A percentile compares a stretch with the other conserved stretches of the same genome.
Conservation (phyloP, 2,797 vertebrate genomes). For the Melanotaenia trifasciata region DNA sequence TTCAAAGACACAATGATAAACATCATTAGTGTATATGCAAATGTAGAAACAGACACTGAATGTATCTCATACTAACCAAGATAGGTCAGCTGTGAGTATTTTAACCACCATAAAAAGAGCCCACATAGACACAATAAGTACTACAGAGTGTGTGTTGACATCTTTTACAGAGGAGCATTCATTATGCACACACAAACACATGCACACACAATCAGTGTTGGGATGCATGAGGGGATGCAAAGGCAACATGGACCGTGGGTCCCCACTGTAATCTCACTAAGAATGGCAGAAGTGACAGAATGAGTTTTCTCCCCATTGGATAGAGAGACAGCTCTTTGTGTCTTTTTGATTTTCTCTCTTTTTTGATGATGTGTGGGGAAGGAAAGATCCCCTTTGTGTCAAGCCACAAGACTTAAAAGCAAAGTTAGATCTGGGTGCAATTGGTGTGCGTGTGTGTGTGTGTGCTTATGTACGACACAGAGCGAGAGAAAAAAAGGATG, state of each 20-base stretch:
- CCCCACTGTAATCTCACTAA: constrained; percentile 78
- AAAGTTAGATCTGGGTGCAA: constrained; percentile 75
- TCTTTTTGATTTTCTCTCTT: constrained; percentile 79
- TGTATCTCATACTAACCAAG: constrained; percentile 7
- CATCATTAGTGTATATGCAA: constrained; percentile 17
- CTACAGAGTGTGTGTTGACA: constrained; percentile 17
- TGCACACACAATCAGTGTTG: constrained; percentile 29
- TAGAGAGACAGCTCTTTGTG: constrained; percentile 77
- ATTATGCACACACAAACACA: constrained; percentile 57
- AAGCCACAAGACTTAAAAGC: constrained; percentile 81
- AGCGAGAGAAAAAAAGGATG: constrained; percentile 36
- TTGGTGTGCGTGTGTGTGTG: constrained; percentile 36
- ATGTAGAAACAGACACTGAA: background rate
- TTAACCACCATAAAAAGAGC: constrained; percentile 1
- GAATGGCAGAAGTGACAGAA: constrained; percentile 77
- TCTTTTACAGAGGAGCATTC: constrained; percentile 35
- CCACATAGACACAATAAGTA: constrained; percentile 23
- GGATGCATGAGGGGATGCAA: constrained; percentile 55
- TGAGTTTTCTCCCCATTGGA: constrained; percentile 76
- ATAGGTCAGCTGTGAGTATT: constrained; percentile 6
- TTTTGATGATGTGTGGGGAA: constrained; percentile 77
- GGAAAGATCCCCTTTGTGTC: constrained; percentile 81
- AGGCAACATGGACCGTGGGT: constrained; percentile 67
- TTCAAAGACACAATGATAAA: constrained; percentile 2
- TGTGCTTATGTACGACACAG: constrained; percentile 28